Evolutionary conservation across 1,140 invertebrate species (phyloP).

Genomic region (Dolichoris vasculosae): DNA sequence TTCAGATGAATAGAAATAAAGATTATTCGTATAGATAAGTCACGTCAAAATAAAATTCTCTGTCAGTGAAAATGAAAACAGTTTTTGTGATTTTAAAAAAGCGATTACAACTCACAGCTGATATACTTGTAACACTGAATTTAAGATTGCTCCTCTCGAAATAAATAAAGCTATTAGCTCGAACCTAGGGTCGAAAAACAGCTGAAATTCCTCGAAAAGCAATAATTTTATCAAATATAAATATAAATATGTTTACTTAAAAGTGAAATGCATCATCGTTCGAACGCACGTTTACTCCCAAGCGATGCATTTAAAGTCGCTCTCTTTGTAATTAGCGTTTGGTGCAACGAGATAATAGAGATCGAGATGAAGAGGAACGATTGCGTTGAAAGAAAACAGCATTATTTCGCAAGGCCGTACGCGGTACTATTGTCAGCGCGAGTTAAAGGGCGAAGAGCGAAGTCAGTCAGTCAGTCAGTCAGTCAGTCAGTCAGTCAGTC

Average conservation of each 20-base stretch:
- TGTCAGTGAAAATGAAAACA: too few species aligned
- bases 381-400: slow-evolving; percentile 35
- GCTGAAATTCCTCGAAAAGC: too few species aligned
- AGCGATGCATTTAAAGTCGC: background rate
- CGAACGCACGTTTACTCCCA: background rate
- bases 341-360: background rate
- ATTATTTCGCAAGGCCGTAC: slow-evolving; percentile 49
- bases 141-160: background rate
- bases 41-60: background rate
- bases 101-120: too few species aligned
- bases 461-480: slow-evolving; percentile 1
- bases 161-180: too few species aligned
- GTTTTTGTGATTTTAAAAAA: too few species aligned
- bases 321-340: background rate
- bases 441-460: slow-evolving; percentile 22
- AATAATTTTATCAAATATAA: too few species aligned
- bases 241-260: too few species aligned
- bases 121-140: too few species aligned
- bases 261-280: too few species aligned
- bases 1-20: background rate
- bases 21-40: background rate
- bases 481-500: background rate
- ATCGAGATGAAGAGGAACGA: background rate
- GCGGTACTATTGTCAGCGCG: background rate
- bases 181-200: too few species aligned